Evolutionary conservation across 2,888 invertebrate species (phyloP), one percentile per base, ranked within the genome.

Genomic region (Drosophila colorata): DNA sequence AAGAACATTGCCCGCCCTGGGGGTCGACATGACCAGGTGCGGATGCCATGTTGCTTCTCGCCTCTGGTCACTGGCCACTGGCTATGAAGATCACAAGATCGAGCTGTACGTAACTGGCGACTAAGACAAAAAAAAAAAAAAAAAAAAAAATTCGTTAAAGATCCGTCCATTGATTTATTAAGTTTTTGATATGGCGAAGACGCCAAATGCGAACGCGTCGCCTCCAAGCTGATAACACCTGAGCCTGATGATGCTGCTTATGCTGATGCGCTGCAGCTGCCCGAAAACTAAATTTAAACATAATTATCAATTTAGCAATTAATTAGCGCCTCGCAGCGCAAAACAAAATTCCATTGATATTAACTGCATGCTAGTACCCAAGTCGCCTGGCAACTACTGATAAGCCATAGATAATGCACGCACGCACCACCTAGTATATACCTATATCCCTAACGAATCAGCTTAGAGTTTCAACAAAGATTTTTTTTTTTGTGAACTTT

Each of bases 221-320:
- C 3, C 56, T 37, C 14, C 7, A 38, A 37, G 51, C 70, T 73
- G 73, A 73, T 73, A 73, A 73, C 75, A 75, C 70, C 73, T 64
- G 58, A 61, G 53, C 25, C 44, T 52, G 44, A 59, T 18, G 41
- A 48, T 44, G 43, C 25, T 59, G 49, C 28, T 28, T 49, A 31
- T n/a, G 18, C 1, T 33, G 25, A 11, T 11, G 31, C 8, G 58
- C 28, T 60, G 60, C 69, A 55, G 64, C 49, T 63, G 69, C 20
- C 51, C 4, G 14, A 66, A 72, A 74, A 57, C 52, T 55, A 74
- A 75, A 64, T 74, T 65, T 64, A 75, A 75, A 69, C 44, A 70
- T 53, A 69, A 65, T 65, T 74, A 72, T 72, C 72, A 72, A 40
- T 74, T 71, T 71, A 28, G 69, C 63, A 63, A 58, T 63, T 73